Evolutionary conservation across 2,797 vertebrate species (phyloP).

Genomic region (Numenius phaeopus): DNA sequence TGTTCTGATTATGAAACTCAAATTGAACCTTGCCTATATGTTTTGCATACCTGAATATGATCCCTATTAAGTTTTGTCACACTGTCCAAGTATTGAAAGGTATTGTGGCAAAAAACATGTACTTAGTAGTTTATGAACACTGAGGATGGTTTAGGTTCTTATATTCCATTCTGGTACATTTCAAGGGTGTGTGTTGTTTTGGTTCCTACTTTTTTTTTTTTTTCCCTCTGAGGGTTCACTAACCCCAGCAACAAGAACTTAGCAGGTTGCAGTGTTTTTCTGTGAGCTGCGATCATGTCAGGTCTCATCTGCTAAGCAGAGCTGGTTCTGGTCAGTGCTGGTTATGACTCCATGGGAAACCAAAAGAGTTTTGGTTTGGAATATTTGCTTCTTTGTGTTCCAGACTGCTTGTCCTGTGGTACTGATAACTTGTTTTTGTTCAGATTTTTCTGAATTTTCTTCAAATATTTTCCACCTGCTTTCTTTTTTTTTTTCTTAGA

Average conservation of each 20-base stretch:
- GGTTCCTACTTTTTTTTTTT: not conserved
- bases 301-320: not conserved
- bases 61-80: not conserved
- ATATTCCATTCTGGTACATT: not conserved
- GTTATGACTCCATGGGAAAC: not conserved
- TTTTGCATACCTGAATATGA: not conserved
- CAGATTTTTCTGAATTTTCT: not conserved
- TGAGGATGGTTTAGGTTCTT: not conserved
- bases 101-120: not conserved
- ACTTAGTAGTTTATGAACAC: not conserved
- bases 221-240: not conserved
- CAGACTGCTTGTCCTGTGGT: not conserved
- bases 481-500: not conserved
- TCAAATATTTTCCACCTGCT: not conserved
- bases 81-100: not conserved
- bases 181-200: not conserved
- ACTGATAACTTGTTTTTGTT: not conserved
- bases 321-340: not conserved
- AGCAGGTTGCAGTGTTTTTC: not conserved
- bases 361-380: not conserved
- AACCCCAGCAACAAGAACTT: not conserved
- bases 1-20: not conserved
- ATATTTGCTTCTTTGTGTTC: not conserved
- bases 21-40: not conserved
- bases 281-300: accelerated